Conservation (phyloP, 2,113 vertebrate genomes). For the Carassius gibelio region DNA sequence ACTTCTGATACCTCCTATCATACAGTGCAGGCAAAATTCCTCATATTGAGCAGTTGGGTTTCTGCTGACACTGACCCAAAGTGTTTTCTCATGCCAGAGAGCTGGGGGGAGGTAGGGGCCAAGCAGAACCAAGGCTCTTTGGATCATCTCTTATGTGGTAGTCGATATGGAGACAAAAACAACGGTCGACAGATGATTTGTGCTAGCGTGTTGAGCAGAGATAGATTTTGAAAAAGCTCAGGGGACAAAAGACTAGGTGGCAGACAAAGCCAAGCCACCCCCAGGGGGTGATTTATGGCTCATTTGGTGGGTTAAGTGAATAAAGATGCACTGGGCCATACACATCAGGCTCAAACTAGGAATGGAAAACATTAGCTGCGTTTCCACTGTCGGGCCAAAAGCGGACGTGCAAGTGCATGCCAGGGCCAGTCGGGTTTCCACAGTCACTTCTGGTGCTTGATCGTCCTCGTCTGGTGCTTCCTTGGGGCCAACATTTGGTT, state of each 20-base stretch:
- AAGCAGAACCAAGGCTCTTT: conserved; percentile 45
- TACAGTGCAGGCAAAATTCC: conserved; percentile 1
- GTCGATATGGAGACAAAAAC: conserved; percentile 66
- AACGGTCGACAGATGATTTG: conserved; percentile 56
- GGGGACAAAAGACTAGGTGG: conserved; percentile 46
- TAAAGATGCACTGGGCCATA: conserved; percentile 51
- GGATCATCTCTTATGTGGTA: conserved; percentile 52
- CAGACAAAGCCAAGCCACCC: conserved; percentile 47
- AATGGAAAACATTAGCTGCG: neutral
- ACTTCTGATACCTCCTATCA: neutral
- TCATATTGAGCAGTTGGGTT: conserved; percentile 12
- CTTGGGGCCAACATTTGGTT: too few species aligned
- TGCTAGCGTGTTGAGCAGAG: conserved; percentile 46
- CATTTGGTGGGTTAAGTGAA: conserved; percentile 47
- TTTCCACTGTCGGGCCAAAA: too few species aligned
- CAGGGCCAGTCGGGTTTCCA: too few species aligned
- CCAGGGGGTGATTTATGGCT: conserved; percentile 47
- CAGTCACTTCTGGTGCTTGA: too few species aligned
- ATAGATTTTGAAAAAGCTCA: conserved; percentile 59
- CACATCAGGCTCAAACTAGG: conserved; percentile 23
- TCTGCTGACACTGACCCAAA: neutral
- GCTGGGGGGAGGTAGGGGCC: neutral
- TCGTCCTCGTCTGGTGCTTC: too few species aligned
- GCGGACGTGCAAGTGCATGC: too few species aligned
- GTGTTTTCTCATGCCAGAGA: conserved; percentile 7